Evolutionary conservation across 2,888 invertebrate genomes (phyloP).

Genomic region (Philhelius pedissequus): DNA sequence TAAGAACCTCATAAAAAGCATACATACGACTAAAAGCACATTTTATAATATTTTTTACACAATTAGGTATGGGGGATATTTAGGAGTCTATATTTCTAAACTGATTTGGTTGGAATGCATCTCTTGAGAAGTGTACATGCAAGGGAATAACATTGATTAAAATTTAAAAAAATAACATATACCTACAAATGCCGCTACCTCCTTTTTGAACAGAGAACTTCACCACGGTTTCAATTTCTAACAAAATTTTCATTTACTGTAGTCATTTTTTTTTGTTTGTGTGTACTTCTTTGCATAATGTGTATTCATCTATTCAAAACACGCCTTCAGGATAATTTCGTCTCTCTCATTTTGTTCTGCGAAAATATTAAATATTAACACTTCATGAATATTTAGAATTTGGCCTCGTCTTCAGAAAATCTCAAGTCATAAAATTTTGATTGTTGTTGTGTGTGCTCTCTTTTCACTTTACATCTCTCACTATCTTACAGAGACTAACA

Average conservation of each 20-base stretch:
- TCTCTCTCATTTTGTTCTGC: not conserved
- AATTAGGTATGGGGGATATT: too few species aligned
- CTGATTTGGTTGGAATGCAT: too few species aligned
- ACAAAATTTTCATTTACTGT: not conserved
- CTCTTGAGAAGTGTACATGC: too few species aligned
- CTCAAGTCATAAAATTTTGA: constrained; percentile 40
- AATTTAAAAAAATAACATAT: too few species aligned
- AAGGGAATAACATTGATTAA: too few species aligned
- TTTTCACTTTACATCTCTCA: not conserved
- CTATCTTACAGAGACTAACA: too few species aligned
- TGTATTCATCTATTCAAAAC: not conserved
- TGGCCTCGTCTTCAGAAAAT: not conserved
- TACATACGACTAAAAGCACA: too few species aligned
- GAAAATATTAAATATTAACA: constrained; percentile 65
- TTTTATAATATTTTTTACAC: too few species aligned
- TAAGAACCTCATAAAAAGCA: too few species aligned
- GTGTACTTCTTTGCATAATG: not conserved
- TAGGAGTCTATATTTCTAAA: too few species aligned
- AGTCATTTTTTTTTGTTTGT: not conserved
- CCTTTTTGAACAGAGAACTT: too few species aligned
- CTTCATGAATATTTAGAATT: constrained; percentile 63
- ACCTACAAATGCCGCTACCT: too few species aligned
- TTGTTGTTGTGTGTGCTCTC: constrained; percentile 7
- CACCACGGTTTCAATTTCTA: not conserved
- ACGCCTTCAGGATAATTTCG: not conserved